Conservation (phyloP, 2,113 vertebrate genomes). For the Passer montanus region DNA sequence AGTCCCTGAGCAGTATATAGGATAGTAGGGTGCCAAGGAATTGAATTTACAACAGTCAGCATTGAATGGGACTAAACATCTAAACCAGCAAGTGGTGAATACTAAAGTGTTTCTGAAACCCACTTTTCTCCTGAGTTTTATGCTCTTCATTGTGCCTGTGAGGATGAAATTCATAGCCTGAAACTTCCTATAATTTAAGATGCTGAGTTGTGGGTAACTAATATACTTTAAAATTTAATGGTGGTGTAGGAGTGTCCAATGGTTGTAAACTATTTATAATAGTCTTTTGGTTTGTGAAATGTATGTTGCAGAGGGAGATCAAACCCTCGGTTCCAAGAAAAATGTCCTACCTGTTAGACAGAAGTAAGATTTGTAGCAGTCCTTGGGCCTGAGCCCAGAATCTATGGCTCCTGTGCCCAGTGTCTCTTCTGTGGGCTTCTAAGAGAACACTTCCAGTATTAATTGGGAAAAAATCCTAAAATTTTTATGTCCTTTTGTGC, state of each 20-base stretch:
- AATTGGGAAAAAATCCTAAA: too few relatives aligned
- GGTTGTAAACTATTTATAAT: background rate
- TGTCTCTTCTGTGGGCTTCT: background rate
- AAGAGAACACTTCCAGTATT: fast-evolving
- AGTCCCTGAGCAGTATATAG: background rate
- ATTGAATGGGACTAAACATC: background rate
- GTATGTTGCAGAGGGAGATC: background rate
- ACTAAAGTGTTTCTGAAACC: background rate
- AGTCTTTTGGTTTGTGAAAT: background rate
- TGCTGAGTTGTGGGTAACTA: background rate
- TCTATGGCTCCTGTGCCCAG: background rate
- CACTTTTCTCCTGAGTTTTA: background rate
- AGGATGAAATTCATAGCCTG: background rate
- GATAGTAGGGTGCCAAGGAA: background rate
- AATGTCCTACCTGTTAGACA: background rate
- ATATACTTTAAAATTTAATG: background rate
- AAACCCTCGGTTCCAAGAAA: background rate
- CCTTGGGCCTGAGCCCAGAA: background rate
- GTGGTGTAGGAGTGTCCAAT: background rate
- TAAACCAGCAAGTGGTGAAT: background rate
- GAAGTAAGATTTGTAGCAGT: background rate
- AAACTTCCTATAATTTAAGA: background rate
- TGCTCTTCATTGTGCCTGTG: background rate
- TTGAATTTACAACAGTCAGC: background rate
- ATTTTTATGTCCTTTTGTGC: too few relatives aligned